phyloP scores from a whole-genome alignment of 1,140 invertebrate genomes.

The Drosophila micromelanica region DNA sequence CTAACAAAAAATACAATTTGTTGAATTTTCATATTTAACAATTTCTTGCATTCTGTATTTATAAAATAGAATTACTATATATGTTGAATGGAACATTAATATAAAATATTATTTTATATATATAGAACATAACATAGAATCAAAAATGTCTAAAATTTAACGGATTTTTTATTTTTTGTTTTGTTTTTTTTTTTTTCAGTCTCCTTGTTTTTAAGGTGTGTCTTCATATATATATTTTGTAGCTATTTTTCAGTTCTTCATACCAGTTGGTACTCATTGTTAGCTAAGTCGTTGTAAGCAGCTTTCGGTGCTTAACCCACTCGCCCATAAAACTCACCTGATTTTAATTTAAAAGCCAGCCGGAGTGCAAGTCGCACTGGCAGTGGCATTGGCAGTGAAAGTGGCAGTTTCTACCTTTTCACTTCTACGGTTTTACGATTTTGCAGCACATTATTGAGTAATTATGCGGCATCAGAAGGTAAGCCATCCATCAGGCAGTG shows the following conservation, averaged over 20 bases:
- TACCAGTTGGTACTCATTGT: neutral
- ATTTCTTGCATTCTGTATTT: too few relatives aligned
- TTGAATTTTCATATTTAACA: too few relatives aligned
- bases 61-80: too few relatives aligned
- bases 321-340: conserved; percentile 30
- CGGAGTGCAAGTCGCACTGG: neutral
- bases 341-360: conserved; percentile 22
- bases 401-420: conserved; percentile 3
- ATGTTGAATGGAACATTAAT: too few relatives aligned
- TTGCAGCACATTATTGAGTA: conserved; percentile 76
- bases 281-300: neutral
- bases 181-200: neutral
- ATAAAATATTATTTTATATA: too few relatives aligned
- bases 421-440: conserved; percentile 59
- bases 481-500: conserved; percentile 16
- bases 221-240: neutral
- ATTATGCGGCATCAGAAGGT: conserved; percentile 69
- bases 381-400: neutral
- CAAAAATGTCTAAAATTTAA: too few relatives aligned
- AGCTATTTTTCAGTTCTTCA: too few relatives aligned
- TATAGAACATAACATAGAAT: too few relatives aligned
- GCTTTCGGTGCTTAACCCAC: conserved; percentile 22
- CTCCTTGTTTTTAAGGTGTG: neutral
- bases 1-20: too few relatives aligned
- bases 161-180: neutral